Evolutionary conservation across 2,888 invertebrate genomes (phyloP), one percentile per base, ranked within the genome.

Genomic region (Aspidapion aeneum): DNA sequence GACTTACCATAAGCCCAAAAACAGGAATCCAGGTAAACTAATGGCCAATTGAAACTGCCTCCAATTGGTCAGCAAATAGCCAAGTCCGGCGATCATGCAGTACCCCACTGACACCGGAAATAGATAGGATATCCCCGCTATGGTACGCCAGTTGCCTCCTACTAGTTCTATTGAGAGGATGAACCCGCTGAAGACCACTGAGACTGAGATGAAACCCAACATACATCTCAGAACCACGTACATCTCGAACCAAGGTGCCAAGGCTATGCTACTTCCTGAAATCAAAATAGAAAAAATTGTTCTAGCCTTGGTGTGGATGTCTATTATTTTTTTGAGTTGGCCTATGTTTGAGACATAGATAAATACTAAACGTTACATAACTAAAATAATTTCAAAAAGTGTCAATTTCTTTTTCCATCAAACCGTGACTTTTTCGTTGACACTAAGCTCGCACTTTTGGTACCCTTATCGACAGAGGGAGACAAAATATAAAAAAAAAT

Each of bases 161-260:
- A 91, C 90, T 61, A 90, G 81, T 77, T 92, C 92, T 71, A 91
- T 90, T 49, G 90, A 87, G 48, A 93, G 81, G 3, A 93, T 91
- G 71, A 93, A 90, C 21, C 90, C 90, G 50, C 91, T 88, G 77
- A 91, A 90, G 20, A 92, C 92, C 57, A 92, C 88, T 18, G 91
- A 90, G n/a, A 91, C 90, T 1, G 90, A 90, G 16, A 90, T 88
- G 70, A 89, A 86, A 0, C 93, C 93, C 76, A 91, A 84, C 1
- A 89, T 74, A 1, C 89, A 86, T 55, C 92, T 82, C 54, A 92
- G 82, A 0, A 86, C 79, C 55, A 90, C 83, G 78, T 91, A 93
- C 67, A 90, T 82, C 69, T 87, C 81, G 78, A 88, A 90, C 69
- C 88, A 88, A 18, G 88, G 87, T 1, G 87, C 86, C 71, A 92